phyloP scores from a whole-genome alignment of 2,888 invertebrate genomes.

The Dendrolimus pini region DNA sequence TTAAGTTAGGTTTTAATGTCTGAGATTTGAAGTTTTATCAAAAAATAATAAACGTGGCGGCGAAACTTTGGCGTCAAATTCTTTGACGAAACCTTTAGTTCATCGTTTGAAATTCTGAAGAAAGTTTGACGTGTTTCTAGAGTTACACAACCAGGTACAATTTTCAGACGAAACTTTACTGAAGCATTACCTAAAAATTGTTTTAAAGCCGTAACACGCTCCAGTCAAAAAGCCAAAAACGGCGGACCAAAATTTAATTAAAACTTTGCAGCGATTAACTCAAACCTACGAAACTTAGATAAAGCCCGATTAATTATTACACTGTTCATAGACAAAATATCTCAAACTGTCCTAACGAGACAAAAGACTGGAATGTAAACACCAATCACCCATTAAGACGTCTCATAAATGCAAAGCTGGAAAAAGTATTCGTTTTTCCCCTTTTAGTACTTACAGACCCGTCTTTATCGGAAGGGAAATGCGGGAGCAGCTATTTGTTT shows the following conservation, averaged over 20 bases:
- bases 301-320: slow-evolving; percentile 68
- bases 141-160: slow-evolving; percentile 30
- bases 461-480: slow-evolving; percentile 61
- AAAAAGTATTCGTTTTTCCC: slow-evolving; percentile 52
- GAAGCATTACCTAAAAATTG: slow-evolving; percentile 47
- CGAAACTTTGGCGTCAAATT: neutral
- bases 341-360: slow-evolving; percentile 64
- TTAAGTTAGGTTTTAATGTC: too few species aligned
- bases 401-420: slow-evolving; percentile 38
- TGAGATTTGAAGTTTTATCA: neutral
- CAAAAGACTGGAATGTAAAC: slow-evolving; percentile 61
- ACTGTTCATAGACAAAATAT: slow-evolving; percentile 59
- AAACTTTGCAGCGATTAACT: slow-evolving; percentile 62
- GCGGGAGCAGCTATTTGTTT: slow-evolving; percentile 72
- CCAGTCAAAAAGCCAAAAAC: slow-evolving; percentile 62
- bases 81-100: neutral
- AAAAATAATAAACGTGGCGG: neutral
- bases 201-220: slow-evolving; percentile 42
- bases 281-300: slow-evolving; percentile 57
- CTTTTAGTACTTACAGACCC: slow-evolving; percentile 47
- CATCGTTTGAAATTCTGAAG: slow-evolving; percentile 13
- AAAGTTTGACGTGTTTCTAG: slow-evolving; percentile 15
- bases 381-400: slow-evolving; percentile 62
- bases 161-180: slow-evolving; percentile 30
- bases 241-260: slow-evolving; percentile 64